These are phyloP conservation scores for Tolmerus cingulatus DNA, from an alignment of 2,888 invertebrate genomes.

Conservation along the genomic window DNA sequence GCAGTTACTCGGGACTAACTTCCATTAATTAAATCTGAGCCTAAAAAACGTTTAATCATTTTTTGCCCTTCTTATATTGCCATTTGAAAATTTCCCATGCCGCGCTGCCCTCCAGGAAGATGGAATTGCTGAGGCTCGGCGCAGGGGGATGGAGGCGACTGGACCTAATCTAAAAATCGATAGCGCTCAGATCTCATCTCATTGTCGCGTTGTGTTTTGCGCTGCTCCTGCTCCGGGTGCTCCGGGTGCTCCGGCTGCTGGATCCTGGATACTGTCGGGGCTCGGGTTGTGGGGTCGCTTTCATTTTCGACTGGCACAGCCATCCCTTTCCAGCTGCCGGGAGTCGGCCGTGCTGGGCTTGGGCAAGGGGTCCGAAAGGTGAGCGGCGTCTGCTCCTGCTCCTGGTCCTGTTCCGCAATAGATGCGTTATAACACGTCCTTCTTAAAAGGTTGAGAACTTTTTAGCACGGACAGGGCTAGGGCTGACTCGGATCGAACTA, in stretches of 20 bases:
- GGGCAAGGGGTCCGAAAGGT: not conserved
- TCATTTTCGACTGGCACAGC: not conserved
- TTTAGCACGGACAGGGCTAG: not conserved
- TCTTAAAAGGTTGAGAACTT: conserved; percentile 5
- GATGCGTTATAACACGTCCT: conserved; percentile 8
- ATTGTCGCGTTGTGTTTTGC: conserved; percentile 24
- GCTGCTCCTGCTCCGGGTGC: not conserved
- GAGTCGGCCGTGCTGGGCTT: not conserved
- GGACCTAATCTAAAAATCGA: conserved; percentile 44
- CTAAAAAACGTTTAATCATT: conserved; percentile 25
- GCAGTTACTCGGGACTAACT: not conserved
- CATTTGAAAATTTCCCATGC: conserved; percentile 13
- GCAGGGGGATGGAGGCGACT: not conserved
- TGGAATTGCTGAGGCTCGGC: not conserved
- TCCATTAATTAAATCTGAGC: conserved; percentile 25
- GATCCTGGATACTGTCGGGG: not conserved
- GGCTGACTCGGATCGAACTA: not conserved
- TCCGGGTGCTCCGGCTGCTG: not conserved
- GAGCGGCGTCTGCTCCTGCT: not conserved
- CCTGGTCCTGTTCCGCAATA: not conserved
- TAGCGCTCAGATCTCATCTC: conserved; percentile 38
- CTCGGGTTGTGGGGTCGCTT: not conserved
- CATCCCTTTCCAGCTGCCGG: not conserved
- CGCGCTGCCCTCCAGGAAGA: not conserved
- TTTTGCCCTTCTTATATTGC: not conserved